Conservation (phyloP, 1,140 invertebrate genomes). For the Drosophila orosa region DNA sequence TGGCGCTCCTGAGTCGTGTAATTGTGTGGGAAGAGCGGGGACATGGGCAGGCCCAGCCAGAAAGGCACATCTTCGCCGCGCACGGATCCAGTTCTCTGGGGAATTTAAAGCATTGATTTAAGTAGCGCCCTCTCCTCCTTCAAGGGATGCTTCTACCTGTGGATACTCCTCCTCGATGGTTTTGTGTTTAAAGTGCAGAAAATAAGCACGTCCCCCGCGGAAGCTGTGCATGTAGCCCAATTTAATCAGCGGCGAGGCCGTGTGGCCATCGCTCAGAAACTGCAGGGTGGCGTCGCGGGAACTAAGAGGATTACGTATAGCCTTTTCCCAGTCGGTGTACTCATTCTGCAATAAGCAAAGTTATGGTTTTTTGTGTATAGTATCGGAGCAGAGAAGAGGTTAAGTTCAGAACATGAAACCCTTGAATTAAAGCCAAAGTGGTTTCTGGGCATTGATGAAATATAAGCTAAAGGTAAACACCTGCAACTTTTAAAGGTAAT, state of each 20-base stretch:
- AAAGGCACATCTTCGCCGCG: conserved; percentile 98
- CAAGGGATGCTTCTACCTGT: conserved; percentile 86
- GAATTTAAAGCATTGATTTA: neutral
- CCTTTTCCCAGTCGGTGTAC: conserved; percentile 96
- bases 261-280: conserved; percentile 94
- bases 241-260: conserved; percentile 91
- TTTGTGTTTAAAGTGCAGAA: conserved; percentile 94
- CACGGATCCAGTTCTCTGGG: conserved; percentile 90
- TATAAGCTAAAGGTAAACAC: too few species aligned
- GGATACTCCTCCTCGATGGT: conserved; percentile 90
- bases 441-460: neutral
- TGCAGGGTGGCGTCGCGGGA: conserved; percentile 91
- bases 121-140: neutral
- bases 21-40: conserved; percentile 88
- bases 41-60: conserved; percentile 95
- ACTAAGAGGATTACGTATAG: conserved; percentile 89
- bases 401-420: neutral
- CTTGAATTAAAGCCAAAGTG: neutral
- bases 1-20: conserved; percentile 89
- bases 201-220: conserved; percentile 91
- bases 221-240: conserved; percentile 92
- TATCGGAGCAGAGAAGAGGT: neutral
- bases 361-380: conserved; percentile 1
- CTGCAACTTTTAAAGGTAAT: neutral
- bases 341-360: conserved; percentile 87